These are phyloP conservation scores for Sepiola atlantica DNA, from an alignment of 2,888 invertebrate species.

Conservation along the genomic window DNA sequence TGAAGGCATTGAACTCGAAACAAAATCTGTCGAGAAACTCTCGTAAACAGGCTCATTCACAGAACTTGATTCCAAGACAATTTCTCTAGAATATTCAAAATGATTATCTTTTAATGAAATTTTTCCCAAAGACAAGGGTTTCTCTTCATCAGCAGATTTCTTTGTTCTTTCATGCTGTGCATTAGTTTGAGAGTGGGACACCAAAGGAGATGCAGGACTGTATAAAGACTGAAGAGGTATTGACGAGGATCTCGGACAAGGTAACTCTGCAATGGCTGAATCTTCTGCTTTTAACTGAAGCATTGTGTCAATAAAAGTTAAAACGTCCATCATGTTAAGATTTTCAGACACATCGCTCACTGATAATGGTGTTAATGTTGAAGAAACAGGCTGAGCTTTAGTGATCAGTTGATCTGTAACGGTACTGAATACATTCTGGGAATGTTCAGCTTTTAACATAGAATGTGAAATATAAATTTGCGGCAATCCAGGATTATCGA, in stretches of 20 bases:
- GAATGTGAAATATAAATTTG: neutral
- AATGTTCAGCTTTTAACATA: neutral
- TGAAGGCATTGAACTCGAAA: neutral
- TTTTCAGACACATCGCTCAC: neutral
- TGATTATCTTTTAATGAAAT: neutral
- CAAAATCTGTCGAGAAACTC: neutral
- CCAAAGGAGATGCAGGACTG: neutral
- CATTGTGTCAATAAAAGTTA: neutral
- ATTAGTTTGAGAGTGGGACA: neutral
- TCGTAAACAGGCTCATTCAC: neutral
- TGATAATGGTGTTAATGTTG: neutral
- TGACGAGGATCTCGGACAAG: neutral
- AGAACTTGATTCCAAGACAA: neutral
- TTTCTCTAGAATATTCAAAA: neutral
- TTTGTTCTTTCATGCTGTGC: neutral
- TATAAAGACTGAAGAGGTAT: neutral
- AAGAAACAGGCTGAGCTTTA: neutral
- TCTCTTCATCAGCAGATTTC: neutral
- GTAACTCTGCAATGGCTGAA: neutral
- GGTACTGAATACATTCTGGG: neutral
- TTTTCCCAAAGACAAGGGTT: neutral
- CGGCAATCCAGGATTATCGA: neutral
- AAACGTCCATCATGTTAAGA: neutral
- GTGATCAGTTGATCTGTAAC: neutral
- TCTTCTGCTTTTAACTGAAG: neutral